Conservation (phyloP, 1,140 invertebrate species). For the Microplitis mediator region DNA sequence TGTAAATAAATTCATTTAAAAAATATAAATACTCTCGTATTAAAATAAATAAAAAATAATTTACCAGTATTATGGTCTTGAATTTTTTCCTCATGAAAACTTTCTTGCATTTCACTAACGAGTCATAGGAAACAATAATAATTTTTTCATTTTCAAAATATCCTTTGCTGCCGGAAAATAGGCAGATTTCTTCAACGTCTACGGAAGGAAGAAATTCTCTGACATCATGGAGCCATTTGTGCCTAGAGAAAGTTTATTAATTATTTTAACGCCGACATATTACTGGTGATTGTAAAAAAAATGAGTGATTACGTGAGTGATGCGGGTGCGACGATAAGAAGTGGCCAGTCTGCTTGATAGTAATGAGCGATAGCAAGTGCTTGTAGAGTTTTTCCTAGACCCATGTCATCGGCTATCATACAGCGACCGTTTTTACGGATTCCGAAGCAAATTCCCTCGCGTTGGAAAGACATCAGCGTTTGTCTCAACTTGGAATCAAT, state of each 20-base stretch:
- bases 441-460: constrained; percentile 78
- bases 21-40: too few species aligned
- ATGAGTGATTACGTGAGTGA: constrained; percentile 72
- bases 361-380: constrained; percentile 90
- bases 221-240: constrained; percentile 80
- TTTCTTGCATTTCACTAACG: constrained; percentile 69
- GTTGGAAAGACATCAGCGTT: constrained; percentile 81
- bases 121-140: constrained; percentile 82
- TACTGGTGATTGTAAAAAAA: constrained; percentile 1
- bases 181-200: constrained; percentile 66
- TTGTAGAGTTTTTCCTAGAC: constrained; percentile 97
- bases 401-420: constrained; percentile 95
- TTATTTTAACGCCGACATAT: background rate
- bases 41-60: background rate
- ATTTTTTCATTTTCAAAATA: constrained; percentile 67
- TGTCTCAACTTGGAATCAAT: constrained; percentile 67
- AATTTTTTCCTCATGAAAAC: constrained; percentile 70
- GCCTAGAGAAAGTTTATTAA: constrained; percentile 61
- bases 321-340: constrained; percentile 86
- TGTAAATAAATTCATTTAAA: constrained; percentile 42
- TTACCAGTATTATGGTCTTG: constrained; percentile 77
- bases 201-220: constrained; percentile 73
- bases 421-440: constrained; percentile 74
- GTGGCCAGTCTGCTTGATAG: constrained; percentile 87
- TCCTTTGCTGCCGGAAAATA: constrained; percentile 71